Percentiles rank a stretch among this genome's conserved stretches.
Evolutionary conservation across 2,797 vertebrate species (phyloP).

Genomic region (Enteromius unitaeniatus): DNA sequence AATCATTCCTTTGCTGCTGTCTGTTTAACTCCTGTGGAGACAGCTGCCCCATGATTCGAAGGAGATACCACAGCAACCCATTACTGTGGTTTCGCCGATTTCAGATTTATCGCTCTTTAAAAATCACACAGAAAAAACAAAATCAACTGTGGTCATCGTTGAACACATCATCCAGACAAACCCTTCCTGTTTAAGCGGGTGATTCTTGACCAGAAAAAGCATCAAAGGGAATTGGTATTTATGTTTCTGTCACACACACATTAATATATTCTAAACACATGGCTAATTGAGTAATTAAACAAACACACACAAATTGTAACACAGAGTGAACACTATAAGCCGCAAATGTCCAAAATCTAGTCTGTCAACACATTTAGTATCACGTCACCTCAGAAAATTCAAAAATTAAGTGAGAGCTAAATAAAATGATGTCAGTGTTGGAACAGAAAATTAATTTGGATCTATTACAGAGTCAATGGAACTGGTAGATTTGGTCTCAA

Average conservation of each 20-base stretch:
- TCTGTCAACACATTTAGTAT: neutral
- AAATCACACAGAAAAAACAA: neutral
- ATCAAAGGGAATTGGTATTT: constrained; percentile 23
- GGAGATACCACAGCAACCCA: neutral
- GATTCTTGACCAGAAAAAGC: neutral
- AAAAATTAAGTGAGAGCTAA: neutral
- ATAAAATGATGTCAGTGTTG: neutral
- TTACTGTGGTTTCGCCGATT: constrained; percentile 9
- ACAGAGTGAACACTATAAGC: neutral
- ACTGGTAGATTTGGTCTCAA: neutral
- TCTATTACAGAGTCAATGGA: neutral
- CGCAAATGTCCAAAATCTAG: neutral
- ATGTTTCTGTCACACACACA: constrained; percentile 21
- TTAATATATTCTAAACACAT: constrained; percentile 3
- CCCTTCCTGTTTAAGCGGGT: constrained; percentile 8
- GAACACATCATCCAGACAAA: constrained; percentile 18
- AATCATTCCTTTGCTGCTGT: constrained; percentile 8
- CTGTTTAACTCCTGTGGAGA: constrained; percentile 21
- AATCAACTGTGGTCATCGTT: neutral
- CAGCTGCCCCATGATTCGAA: constrained; percentile 5
- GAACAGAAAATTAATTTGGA: neutral
- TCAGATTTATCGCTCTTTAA: constrained; percentile 10
- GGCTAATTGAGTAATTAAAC: constrained; percentile 11
- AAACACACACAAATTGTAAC: neutral
- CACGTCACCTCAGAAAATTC: neutral